Evolutionary conservation across 2,113 vertebrate species (phyloP).

Genomic region (Hiodon tergisus): DNA sequence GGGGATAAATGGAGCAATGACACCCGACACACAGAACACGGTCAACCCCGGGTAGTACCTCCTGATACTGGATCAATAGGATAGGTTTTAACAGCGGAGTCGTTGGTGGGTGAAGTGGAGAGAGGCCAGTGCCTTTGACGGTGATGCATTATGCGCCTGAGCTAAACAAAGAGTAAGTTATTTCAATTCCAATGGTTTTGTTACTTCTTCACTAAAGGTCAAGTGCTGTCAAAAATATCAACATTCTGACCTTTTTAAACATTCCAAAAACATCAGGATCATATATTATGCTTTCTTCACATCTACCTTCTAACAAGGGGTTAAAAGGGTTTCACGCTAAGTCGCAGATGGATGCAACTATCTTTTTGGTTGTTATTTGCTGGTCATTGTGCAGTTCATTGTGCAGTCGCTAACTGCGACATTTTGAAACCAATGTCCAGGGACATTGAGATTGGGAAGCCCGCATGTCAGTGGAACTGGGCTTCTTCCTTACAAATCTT

Average conservation of each 20-base stretch:
- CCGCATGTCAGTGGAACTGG: background rate
- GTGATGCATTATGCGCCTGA: slow-evolving; percentile 70
- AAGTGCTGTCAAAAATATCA: slow-evolving; percentile 75
- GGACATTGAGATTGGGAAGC: background rate
- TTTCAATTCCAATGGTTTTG: slow-evolving; percentile 75
- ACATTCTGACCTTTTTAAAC: slow-evolving; percentile 80
- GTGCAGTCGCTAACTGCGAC: background rate
- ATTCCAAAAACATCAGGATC: slow-evolving; percentile 72
- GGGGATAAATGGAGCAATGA: background rate
- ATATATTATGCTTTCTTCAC: slow-evolving; percentile 62
- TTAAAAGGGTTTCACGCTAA: slow-evolving; percentile 64
- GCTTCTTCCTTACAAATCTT: too few relatives aligned
- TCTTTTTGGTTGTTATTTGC: slow-evolving; percentile 51
- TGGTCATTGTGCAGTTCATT: slow-evolving; percentile 60
- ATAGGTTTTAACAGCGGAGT: slow-evolving; percentile 63
- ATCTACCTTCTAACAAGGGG: slow-evolving; percentile 51
- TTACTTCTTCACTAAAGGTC: slow-evolving; percentile 75
- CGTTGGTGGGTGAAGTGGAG: slow-evolving; percentile 61
- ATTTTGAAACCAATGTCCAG: background rate
- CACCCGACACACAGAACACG: too few relatives aligned
- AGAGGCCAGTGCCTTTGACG: slow-evolving; percentile 64
- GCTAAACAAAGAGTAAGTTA: slow-evolving; percentile 73
- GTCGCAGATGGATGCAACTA: slow-evolving; percentile 42
- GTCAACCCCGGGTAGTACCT: slow-evolving; percentile 58
- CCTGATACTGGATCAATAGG: slow-evolving; percentile 67